Base-by-base conservation (phyloP, 1,140 invertebrate genomes). In the Chionoecetes opilio region DNA sequence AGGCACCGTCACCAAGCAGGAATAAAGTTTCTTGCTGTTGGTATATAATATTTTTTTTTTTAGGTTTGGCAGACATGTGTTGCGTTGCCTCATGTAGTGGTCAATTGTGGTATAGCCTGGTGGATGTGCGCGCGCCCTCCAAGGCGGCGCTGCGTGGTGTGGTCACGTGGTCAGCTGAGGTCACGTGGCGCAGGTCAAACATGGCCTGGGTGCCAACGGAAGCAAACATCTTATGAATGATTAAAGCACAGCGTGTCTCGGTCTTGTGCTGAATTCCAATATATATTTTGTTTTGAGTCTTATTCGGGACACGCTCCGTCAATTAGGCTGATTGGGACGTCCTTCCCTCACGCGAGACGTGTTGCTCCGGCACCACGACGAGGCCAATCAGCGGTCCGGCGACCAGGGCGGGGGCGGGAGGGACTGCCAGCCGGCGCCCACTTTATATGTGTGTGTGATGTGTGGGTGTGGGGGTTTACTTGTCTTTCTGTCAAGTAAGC, bases 191-290 rank as follows among this genome's bases (percentile, higher is more conserved):
- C 63, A 8, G 63, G 63, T 75, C 63, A 75, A 75, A n/a, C 63
- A 75, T 75, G 63, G 63, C n/a, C 63, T 75, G 63, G 63, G 63
- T 75, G 63, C 11, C 63, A 75, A 75, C 63, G 63, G 63, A 75
- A 75, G n/a, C n/a, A 17, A 75, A 75, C n/a, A 17, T 75, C 63
- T 75, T 75, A 75, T 75, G 63, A 75, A 75, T 75, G 63, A 75
- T 75, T 75, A 75, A 75, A 75, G 63, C 63, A 8, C 63, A 75
- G 21, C 63, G 63, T n/a, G 8, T 75, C 63, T 75, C 8, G 21
- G 21, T 75, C 63, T 75, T 75, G 63, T n/a, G 63, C 63, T 75
- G 63, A 75, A 75, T 75, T 75, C 63, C 63, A 75, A 75, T 75
- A 75, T n/a, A 75, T 75, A n/a, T 75, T 75, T 75, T 21, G 63